These are phyloP conservation scores for Druon quercuslanigerum DNA, from an alignment of 1,140 invertebrate species.

Conservation along the genomic window DNA sequence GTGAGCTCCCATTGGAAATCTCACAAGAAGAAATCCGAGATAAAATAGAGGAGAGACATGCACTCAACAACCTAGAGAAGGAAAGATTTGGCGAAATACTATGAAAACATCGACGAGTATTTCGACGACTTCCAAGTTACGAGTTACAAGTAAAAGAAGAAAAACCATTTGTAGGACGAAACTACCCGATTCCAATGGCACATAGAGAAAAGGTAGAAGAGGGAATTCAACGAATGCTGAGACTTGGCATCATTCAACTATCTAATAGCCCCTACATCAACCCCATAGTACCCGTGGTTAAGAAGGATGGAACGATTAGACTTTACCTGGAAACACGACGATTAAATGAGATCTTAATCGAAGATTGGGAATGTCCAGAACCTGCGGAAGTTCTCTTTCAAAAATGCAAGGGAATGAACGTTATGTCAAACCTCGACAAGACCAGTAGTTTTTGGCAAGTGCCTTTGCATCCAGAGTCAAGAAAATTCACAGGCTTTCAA, in stretches of 20 bases:
- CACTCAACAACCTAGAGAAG: not conserved
- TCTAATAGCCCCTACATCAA: too few relatives aligned
- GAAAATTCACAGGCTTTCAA: too few relatives aligned
- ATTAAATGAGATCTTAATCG: too few relatives aligned
- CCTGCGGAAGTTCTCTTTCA: too few relatives aligned
- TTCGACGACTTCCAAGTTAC: conserved; percentile 35
- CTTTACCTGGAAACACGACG: conserved; percentile 9
- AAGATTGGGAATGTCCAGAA: too few relatives aligned
- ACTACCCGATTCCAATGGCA: conserved; percentile 44
- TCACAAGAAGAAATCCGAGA: not conserved
- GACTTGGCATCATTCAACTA: too few relatives aligned
- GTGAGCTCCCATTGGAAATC: not conserved
- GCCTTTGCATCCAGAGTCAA: too few relatives aligned
- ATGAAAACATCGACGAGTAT: conserved; percentile 23
- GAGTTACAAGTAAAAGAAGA: conserved; percentile 39
- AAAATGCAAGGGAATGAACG: too few relatives aligned
- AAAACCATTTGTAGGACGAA: conserved; percentile 30
- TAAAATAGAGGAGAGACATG: not conserved
- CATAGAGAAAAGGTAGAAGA: too few relatives aligned
- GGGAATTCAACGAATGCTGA: too few relatives aligned
- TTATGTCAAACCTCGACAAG: too few relatives aligned
- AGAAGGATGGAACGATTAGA: conserved; percentile 40
- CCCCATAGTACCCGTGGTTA: conserved; percentile 30
- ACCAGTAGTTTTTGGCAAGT: too few relatives aligned
- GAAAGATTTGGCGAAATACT: not conserved